These are phyloP conservation scores for Desoria tigrina DNA, from an alignment of 2,888 invertebrate species.

Conservation along the genomic window DNA sequence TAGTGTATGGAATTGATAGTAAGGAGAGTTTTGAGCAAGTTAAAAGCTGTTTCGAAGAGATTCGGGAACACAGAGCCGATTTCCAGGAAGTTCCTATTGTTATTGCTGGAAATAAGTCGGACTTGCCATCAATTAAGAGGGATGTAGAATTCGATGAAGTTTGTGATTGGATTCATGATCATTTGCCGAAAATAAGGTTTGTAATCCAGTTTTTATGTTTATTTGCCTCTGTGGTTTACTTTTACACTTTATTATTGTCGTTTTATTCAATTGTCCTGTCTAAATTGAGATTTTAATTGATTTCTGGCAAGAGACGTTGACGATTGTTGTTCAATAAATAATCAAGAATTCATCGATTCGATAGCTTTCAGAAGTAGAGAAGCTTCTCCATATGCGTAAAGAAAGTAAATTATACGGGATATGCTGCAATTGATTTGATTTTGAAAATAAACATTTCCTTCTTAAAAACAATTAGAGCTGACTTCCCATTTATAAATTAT, in stretches of 20 bases:
- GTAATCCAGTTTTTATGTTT: constrained; percentile 44
- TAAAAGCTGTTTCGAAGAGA: constrained; percentile 77
- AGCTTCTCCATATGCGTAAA: no score
- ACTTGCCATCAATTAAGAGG: constrained; percentile 69
- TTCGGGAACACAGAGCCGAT: constrained; percentile 76
- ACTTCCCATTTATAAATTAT: no score
- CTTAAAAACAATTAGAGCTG: no score
- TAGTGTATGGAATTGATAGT: constrained; percentile 80
- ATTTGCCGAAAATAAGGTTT: constrained; percentile 72
- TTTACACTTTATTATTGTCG: not conserved
- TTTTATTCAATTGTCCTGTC: not conserved
- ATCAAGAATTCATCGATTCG: no score
- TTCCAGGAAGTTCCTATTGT: constrained; percentile 81
- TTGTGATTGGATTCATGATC: constrained; percentile 77
- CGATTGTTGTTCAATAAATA: no score
- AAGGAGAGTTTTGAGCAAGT: constrained; percentile 71
- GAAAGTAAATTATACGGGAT: no score
- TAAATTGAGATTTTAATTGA: not conserved
- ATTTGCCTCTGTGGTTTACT: not conserved
- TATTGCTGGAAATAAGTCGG: constrained; percentile 82
- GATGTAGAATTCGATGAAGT: constrained; percentile 77
- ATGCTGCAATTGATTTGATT: no score
- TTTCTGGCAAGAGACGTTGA: no score
- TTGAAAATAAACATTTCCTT: no score
- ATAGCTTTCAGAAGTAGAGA: no score